Evolutionary conservation across 2,888 invertebrate species (phyloP).

Genomic region (Xestia sexstrigata): DNA sequence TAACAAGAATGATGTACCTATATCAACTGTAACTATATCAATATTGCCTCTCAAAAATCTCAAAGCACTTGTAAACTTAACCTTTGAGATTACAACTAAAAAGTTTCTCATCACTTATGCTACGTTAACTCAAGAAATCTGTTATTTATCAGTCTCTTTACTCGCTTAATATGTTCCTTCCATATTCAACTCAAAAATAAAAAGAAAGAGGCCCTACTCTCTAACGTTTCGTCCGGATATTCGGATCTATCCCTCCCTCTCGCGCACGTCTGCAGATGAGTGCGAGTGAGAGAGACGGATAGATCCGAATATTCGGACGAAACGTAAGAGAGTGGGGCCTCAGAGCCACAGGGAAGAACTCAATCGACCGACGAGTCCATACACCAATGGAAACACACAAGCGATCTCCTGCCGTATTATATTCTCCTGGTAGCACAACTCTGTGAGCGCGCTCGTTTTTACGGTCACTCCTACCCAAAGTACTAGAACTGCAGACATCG

Average conservation of each 20-base stretch:
- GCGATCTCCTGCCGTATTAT: background rate
- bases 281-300: too few species aligned
- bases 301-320: too few species aligned
- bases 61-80: background rate
- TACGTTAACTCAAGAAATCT: background rate
- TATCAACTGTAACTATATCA: background rate
- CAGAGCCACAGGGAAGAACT: conserved; percentile 1
- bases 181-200: background rate
- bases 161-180: background rate
- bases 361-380: too few species aligned
- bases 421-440: conserved; percentile 24
- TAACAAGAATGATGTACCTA: background rate
- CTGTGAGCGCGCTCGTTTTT: background rate
- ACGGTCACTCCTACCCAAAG: conserved; percentile 3
- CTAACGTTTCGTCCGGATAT: too few species aligned
- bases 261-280: too few species aligned
- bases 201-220: too few species aligned
- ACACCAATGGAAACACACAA: conserved; percentile 41
- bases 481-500: conserved; percentile 2
- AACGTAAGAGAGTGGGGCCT: too few species aligned
- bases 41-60: background rate
- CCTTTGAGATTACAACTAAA: background rate
- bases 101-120: background rate
- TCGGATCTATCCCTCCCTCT: too few species aligned
- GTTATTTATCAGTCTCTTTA: background rate